A percentile compares a stretch with the other conserved stretches of the same genome.
Evolutionary conservation across 1,140 invertebrate species (phyloP).

Genomic region (Hypsibius dujardini): DNA sequence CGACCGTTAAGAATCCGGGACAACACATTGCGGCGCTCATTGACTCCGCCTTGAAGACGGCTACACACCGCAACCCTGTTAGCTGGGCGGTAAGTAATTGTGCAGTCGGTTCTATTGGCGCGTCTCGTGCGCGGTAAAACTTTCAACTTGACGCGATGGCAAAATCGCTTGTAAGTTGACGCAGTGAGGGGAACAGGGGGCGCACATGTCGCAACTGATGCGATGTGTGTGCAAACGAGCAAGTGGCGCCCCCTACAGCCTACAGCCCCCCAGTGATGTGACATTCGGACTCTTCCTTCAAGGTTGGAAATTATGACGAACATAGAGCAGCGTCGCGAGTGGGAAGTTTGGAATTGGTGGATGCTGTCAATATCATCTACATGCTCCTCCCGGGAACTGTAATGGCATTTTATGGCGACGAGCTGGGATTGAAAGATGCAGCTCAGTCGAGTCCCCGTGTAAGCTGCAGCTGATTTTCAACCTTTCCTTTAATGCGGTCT

Average conservation of each 20-base stretch:
- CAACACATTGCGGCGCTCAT: neutral
- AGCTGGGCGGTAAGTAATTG: conserved; percentile 1
- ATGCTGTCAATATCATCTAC: neutral
- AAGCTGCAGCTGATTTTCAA: no score
- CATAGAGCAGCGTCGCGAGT: neutral
- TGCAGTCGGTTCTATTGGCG: neutral
- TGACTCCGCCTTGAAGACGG: no score
- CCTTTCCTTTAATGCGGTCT: no score
- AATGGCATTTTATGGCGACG: conserved; percentile 3
- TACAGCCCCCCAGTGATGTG: no score
- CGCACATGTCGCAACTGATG: no score
- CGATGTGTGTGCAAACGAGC: no score
- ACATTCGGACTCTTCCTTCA: neutral
- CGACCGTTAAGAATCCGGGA: neutral
- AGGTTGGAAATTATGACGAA: neutral
- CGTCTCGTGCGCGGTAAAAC: neutral
- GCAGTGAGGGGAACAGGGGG: no score
- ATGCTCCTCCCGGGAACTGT: neutral
- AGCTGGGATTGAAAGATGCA: neutral
- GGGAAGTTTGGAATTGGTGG: neutral
- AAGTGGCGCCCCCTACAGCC: no score
- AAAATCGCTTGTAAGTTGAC: no score
- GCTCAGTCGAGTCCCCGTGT: neutral
- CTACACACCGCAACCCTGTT: no score
- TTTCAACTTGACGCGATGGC: no score